A percentile compares a stretch with the other conserved stretches of the same genome.
phyloP scores from a whole-genome alignment of 2,797 vertebrate species.

The Melanogrammus aeglefinus region DNA sequence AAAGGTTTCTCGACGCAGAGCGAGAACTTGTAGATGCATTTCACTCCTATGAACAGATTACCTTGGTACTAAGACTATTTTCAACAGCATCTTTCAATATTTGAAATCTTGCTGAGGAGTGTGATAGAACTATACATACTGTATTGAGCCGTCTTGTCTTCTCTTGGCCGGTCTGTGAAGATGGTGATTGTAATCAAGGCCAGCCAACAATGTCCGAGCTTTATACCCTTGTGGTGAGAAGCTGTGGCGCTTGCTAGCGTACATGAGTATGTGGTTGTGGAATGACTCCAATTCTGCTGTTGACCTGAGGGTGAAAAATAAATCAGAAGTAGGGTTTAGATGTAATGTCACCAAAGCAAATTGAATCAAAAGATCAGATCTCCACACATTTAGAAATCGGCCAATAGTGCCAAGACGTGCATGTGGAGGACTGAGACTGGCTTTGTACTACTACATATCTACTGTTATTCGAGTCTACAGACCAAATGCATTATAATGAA shows the following conservation, averaged over 20 bases:
- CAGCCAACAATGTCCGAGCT: background rate
- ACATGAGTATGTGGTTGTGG: slow-evolving; percentile 3
- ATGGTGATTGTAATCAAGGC: slow-evolving; percentile 2
- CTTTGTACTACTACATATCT: no score
- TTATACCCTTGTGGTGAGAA: background rate
- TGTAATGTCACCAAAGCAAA: background rate
- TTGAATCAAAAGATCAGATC: no score
- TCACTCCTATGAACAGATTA: no score
- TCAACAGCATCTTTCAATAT: no score
- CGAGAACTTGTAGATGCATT: no score
- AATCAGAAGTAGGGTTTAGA: background rate
- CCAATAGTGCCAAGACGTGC: no score
- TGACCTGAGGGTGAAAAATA: background rate
- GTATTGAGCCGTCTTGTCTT: background rate
- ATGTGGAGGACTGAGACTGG: no score
- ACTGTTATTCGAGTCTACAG: no score
- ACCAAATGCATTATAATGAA: no score
- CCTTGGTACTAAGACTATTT: no score
- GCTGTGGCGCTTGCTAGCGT: background rate
- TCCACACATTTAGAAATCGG: no score
- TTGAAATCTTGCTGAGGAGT: background rate
- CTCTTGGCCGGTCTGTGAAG: background rate
- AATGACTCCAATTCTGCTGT: slow-evolving; percentile 2
- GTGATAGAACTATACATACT: background rate
- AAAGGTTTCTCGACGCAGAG: no score